phyloP scores from a whole-genome alignment of 2,113 vertebrate genomes.

The Camarhynchus parvulus region DNA sequence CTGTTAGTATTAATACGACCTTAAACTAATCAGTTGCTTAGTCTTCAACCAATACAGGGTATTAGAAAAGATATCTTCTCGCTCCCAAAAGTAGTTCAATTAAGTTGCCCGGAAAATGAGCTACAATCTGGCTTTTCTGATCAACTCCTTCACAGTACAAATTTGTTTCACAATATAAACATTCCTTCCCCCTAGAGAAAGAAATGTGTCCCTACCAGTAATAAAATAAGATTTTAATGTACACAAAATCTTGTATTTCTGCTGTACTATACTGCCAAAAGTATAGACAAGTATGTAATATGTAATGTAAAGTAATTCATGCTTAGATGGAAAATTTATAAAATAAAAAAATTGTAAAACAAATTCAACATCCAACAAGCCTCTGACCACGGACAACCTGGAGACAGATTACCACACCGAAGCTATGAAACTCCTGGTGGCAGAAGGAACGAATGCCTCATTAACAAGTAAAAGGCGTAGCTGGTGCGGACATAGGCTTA shows the following conservation, averaged over 20 bases:
- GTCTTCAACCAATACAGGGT: neutral
- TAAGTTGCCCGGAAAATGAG: neutral
- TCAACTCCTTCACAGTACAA: neutral
- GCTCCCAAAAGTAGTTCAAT: neutral
- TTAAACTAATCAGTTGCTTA: neutral
- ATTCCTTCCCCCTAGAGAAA: neutral
- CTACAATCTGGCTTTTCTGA: neutral
- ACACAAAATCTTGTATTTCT: neutral
- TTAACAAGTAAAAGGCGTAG: too few species aligned
- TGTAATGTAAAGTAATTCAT: too few species aligned
- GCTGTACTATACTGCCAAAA: neutral
- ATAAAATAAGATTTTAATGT: neutral
- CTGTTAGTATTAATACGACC: neutral
- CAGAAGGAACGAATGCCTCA: too few species aligned
- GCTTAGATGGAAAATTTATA: too few species aligned
- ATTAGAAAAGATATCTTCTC: neutral
- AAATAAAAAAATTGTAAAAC: too few species aligned
- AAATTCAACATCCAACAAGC: too few species aligned
- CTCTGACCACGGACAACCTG: too few species aligned
- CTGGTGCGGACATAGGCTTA: too few species aligned
- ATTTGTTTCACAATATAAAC: neutral
- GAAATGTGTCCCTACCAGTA: neutral
- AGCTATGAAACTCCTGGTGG: too few species aligned
- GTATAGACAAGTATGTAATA: too few species aligned
- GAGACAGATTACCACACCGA: too few species aligned